Evolutionary conservation across 2,797 vertebrate species (phyloP).

Genomic region (Sylvilagus floridanus): DNA sequence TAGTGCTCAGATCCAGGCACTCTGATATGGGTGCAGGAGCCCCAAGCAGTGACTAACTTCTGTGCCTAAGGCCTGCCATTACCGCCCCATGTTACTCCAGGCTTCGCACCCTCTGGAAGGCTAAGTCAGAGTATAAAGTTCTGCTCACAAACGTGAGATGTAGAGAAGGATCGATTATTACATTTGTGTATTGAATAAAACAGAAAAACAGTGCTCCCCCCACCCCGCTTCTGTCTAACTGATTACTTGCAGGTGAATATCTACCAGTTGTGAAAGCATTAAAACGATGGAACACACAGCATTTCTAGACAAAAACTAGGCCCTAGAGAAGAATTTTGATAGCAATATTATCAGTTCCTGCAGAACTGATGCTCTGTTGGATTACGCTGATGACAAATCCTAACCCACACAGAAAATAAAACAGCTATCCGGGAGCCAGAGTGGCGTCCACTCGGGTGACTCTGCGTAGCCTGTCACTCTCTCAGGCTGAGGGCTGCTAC

Average conservation of each 20-base stretch:
- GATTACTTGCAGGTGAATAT: neutral
- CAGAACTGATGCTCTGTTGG: neutral
- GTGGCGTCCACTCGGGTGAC: neutral
- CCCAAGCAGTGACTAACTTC: too few relatives aligned
- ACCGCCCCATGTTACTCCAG: neutral
- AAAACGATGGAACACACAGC: constrained; percentile 31
- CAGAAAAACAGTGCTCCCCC: neutral
- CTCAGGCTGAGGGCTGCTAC: neutral
- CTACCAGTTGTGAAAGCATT: neutral
- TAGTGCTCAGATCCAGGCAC: too few relatives aligned
- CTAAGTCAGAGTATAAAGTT: constrained; percentile 8
- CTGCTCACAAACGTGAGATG: neutral
- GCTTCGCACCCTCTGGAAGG: neutral
- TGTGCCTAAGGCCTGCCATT: too few relatives aligned
- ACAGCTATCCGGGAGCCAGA: neutral
- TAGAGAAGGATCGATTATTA: neutral
- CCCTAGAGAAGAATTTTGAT: constrained; percentile 31
- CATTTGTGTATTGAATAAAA: neutral
- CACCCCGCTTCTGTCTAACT: neutral
- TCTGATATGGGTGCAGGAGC: too few relatives aligned
- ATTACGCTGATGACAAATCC: constrained; percentile 27
- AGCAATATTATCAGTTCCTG: constrained; percentile 15
- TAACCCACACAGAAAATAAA: neutral
- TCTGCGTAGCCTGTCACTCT: neutral
- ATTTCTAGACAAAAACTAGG: constrained; percentile 70